Evolutionary conservation across 1,140 invertebrate genomes (phyloP), one percentile per base, ranked within the genome.

Genomic region (Conus ventricosus): DNA sequence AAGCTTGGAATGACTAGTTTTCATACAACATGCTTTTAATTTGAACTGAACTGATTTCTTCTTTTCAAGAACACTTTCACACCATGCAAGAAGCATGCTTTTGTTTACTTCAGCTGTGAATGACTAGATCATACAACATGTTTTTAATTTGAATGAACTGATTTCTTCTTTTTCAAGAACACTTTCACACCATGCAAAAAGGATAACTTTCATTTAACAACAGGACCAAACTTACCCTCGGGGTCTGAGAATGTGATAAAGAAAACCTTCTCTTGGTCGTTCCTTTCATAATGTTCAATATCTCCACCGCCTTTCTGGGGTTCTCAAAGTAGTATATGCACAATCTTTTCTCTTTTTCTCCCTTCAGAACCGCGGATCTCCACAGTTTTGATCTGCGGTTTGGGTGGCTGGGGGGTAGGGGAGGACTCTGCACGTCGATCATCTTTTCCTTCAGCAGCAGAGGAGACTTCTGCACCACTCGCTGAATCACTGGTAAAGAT

Each of bases 261-360:
- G 71, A 84, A 88, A 27, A 84, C 54, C 53, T 85, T 85, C 53
- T 85, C 84, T 17, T 90, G 87, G 17, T 91, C 89, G 17, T 87
- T 27, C 63, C 53, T 13, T 0, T 85, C 39, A 13, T 88, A 86
- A 17, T 90, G 85, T n/a, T 60, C 80, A 13, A 92, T 89, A 20
- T 88, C 91, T 5, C 90, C 90, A 1, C 91, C 91, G 88, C 89
- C 89, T 81, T 90, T 82, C n/a, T 55, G 55, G 80, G 87, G 63
- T 91, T 92, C 63, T 92, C 91, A 88, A 92, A 92, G 84, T 91
- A 91, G 60, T 63, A 88, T 11, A 90, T 87, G 27, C 88, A 85
- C 51, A 39, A 91, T 85, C 83, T 85, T 67, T 88, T 71, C 0
- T 51, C 54, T 1, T 67, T 39, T n/a, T 85, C 84, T 80, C n/a